A percentile compares a stretch with the other conserved stretches of the same genome.
Evolutionary conservation across 2,113 vertebrate genomes (phyloP).

Genomic region (Kobus ellipsiprymnus): DNA sequence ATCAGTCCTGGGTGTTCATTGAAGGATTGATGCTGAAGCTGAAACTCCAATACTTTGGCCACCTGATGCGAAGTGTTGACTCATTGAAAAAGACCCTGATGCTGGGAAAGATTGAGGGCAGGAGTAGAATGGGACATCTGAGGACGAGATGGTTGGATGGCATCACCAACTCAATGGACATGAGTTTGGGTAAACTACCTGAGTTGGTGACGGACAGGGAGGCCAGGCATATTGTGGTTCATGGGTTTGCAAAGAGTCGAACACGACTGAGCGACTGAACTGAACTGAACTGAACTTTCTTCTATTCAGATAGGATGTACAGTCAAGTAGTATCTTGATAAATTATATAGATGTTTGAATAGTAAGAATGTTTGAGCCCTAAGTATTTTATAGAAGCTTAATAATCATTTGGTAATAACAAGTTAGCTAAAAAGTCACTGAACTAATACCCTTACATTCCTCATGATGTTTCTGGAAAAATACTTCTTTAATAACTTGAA

Average conservation of each 20-base stretch:
- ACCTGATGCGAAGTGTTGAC: background rate
- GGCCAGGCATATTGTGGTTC: background rate
- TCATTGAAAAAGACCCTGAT: background rate
- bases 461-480: background rate
- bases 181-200: background rate
- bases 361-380: background rate
- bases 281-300: background rate
- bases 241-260: accelerated
- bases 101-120: background rate
- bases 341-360: background rate
- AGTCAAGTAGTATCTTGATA: background rate
- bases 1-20: background rate
- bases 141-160: background rate
- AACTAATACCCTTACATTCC: background rate
- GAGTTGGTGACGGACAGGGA: background rate
- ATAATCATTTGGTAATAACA: background rate
- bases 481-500: background rate
- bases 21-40: background rate
- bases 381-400: background rate
- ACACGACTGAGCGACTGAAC: background rate
- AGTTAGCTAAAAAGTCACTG: background rate
- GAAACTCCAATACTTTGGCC: background rate
- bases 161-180: background rate
- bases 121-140: background rate
- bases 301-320: background rate